Conservation (phyloP, 2,113 vertebrate genomes). For the Antigone vipio region DNA sequence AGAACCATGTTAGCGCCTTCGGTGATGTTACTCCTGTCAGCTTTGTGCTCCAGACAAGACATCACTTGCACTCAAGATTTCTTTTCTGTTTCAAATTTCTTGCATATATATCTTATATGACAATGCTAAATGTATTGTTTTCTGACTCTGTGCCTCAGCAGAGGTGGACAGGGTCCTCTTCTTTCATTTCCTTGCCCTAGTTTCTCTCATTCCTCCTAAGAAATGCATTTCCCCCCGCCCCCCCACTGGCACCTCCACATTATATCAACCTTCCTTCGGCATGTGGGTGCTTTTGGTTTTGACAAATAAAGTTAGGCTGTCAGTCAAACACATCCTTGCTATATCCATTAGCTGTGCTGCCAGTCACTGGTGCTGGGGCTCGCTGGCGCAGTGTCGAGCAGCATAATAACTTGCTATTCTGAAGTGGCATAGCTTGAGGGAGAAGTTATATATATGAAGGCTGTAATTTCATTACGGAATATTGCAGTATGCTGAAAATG, state of each 20-base stretch:
- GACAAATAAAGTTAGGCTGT: constrained; percentile 12
- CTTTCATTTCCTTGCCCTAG: background rate
- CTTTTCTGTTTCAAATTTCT: background rate
- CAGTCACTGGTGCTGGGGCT: background rate
- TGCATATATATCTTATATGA: background rate
- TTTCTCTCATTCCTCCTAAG: background rate
- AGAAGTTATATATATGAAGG: background rate
- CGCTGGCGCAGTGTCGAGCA: rapidly evolving
- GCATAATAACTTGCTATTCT: constrained; percentile 33
- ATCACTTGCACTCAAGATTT: background rate
- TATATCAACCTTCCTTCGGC: background rate
- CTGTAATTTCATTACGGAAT: constrained; percentile 36
- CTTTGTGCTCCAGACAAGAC: background rate
- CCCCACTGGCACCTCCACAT: background rate
- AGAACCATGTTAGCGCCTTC: background rate
- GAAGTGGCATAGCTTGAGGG: constrained; percentile 5
- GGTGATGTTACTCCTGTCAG: background rate
- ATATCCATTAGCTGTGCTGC: constrained; percentile 14
- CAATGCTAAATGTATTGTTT: background rate
- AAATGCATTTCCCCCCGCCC: background rate
- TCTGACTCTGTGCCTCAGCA: background rate
- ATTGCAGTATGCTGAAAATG: constrained; percentile 14
- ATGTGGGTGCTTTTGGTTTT: background rate
- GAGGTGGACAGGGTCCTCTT: background rate
- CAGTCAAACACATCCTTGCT: background rate